Base-by-base conservation (phyloP, 1,140 invertebrate species). In the Diorhabda carinulata region DNA sequence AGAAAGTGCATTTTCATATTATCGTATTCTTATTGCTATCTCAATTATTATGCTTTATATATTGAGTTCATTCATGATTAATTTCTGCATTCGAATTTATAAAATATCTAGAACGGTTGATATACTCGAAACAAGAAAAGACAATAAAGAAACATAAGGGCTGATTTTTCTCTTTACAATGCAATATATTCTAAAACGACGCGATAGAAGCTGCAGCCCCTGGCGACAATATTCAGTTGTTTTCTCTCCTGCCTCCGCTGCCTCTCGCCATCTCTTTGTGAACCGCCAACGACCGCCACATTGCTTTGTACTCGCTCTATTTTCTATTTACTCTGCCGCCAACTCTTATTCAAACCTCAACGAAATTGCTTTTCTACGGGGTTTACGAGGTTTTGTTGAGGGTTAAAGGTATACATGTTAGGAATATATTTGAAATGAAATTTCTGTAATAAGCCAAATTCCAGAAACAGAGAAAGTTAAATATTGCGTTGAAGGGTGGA, bases 111-210 rank as follows among this genome's bases (percentile, higher is more conserved):
- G 25, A 25, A 25, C 25, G 25, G 25, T 25, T 25, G 25, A 25
- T 25, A 25, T 25, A 25, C 25, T 25, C 25, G 25, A 25, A 52
- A 52, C 47, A 52, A 52, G 6, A 52, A 52, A 52, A 52, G 6
- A 52, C 6, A 52, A 52, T 8, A 52, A 6, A 52, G 47, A 52
- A 52, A 52, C 47, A 52, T n/a, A 52, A 52, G 47, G 47, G n/a
- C 47, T 52, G 47, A 6, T 52, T 52, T 52, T 52, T 52, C 47
- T 52, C 47, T 8, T 52, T 52, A n/a, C 47, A 52, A 52, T 52
- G 47, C 47, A 52, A 52, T 52, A 52, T 52, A 52, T 52, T 52
- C 47, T 52, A 52, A 52, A 52, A 52, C 47, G 47, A 52, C n/a
- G 47, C 47, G 47, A 52, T 52, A n/a, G n/a, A 52, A n/a, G 47